Conservation (phyloP, 2,888 invertebrate genomes). For the Drosophila stalkeri region DNA sequence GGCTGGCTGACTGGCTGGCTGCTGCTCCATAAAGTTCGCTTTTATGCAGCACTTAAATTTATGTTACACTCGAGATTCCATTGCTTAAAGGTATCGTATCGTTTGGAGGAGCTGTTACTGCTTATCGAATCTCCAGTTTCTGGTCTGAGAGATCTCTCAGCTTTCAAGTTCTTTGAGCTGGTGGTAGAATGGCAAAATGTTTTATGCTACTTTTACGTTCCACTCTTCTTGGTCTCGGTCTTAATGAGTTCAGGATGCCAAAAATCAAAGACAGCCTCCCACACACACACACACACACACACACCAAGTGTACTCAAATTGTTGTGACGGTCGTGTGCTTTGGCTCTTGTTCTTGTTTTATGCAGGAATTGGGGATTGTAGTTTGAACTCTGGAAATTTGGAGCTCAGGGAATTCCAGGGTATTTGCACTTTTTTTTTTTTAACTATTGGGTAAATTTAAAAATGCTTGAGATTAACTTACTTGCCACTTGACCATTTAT, state of each 20-base stretch:
- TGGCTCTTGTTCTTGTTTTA: not conserved
- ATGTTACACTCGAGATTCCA: constrained; percentile 76
- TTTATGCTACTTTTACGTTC: constrained; percentile 65
- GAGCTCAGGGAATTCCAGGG: not conserved
- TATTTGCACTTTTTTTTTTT: too few species aligned
- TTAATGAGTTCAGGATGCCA: constrained; percentile 54
- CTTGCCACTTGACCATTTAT: constrained; percentile 86
- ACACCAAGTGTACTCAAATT: constrained; percentile 46
- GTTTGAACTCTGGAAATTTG: not conserved
- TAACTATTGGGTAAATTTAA: not conserved
- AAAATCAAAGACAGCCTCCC: constrained; percentile 33
- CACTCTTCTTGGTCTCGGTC: constrained; percentile 32
- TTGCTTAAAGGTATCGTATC: constrained; percentile 54
- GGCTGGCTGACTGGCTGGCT: not conserved
- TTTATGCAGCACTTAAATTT: constrained; percentile 78
- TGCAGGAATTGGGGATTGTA: constrained; percentile 3
- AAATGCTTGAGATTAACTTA: constrained; percentile 76
- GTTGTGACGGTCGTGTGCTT: constrained; percentile 10
- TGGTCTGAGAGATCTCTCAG: not conserved
- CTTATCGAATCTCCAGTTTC: constrained; percentile 56
- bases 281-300: constrained; percentile 22
- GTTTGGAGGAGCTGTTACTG: constrained; percentile 33
- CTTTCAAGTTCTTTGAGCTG: not conserved
- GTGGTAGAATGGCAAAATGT: constrained; percentile 48
- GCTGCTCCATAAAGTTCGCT: constrained; percentile 64